phyloP scores from a whole-genome alignment of 2,888 invertebrate genomes.

The Parapristionchus giblindavisi region DNA sequence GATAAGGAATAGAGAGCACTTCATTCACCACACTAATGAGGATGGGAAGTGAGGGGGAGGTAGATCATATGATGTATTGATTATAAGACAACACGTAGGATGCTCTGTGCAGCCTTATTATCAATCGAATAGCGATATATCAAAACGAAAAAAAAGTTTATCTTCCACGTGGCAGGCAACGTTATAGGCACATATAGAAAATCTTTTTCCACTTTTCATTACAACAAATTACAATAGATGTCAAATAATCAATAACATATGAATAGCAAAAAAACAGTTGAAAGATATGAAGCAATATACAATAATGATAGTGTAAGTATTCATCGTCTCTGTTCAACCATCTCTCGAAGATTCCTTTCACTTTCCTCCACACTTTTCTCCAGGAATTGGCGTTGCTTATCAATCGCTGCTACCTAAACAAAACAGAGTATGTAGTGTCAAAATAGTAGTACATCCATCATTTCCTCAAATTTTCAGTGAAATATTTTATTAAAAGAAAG shows the following conservation, averaged over 20 bases:
- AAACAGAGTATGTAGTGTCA: neutral
- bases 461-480: too few species aligned
- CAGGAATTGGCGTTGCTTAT: conserved; percentile 82
- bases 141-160: too few species aligned
- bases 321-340: conserved; percentile 71
- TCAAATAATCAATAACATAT: neutral
- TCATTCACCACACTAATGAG: neutral
- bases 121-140: too few species aligned
- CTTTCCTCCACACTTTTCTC: conserved; percentile 85
- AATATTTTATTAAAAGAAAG: too few species aligned
- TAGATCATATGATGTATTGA: conserved; percentile 6
- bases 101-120: too few species aligned
- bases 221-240: too few species aligned
- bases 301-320: neutral
- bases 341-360: conserved; percentile 85
- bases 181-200: too few species aligned
- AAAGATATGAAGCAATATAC: neutral
- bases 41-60: neutral
- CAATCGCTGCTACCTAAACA: conserved; percentile 59
- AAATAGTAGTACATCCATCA: too few species aligned
- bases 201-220: too few species aligned
- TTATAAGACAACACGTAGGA: too few species aligned
- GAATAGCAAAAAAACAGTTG: neutral
- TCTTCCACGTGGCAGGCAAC: too few species aligned
- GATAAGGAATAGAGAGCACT: too few species aligned